Conservation (phyloP, 2,888 invertebrate species). For the Dioctria linearis region DNA sequence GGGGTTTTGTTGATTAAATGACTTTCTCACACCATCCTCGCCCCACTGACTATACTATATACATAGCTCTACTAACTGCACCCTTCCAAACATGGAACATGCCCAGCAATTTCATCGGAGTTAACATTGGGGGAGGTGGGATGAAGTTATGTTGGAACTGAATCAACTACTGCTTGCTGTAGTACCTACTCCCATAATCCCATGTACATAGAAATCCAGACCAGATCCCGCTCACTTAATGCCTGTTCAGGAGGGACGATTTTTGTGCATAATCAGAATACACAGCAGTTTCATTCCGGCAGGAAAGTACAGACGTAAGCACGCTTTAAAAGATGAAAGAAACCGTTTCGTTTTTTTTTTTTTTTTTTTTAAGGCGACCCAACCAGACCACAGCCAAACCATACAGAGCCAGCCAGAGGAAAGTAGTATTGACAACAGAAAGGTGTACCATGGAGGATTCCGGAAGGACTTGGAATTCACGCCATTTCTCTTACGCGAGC, state of each 20-base stretch:
- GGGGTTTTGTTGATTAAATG: constrained; percentile 30
- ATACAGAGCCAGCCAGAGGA: background rate
- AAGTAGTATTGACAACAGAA: background rate
- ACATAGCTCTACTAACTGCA: background rate
- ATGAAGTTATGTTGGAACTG: background rate
- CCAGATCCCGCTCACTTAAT: too few species aligned
- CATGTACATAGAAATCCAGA: too few species aligned
- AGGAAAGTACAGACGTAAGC: background rate
- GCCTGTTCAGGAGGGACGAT: too few species aligned
- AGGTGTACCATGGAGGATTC: background rate
- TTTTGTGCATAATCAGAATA: background rate
- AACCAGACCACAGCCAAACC: background rate
- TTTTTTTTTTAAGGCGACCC: background rate
- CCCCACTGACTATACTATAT: background rate
- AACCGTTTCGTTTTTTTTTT: background rate
- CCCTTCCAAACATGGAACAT: background rate
- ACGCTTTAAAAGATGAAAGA: background rate
- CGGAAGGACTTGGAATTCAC: background rate
- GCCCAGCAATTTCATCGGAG: background rate
- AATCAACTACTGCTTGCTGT: background rate
- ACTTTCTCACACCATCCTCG: constrained; percentile 6
- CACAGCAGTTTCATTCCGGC: background rate
- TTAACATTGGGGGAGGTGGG: background rate
- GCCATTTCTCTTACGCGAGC: background rate
- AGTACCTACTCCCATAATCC: background rate